Conservation (phyloP, 1,140 invertebrate genomes). For the Diabrotica virgifera region DNA sequence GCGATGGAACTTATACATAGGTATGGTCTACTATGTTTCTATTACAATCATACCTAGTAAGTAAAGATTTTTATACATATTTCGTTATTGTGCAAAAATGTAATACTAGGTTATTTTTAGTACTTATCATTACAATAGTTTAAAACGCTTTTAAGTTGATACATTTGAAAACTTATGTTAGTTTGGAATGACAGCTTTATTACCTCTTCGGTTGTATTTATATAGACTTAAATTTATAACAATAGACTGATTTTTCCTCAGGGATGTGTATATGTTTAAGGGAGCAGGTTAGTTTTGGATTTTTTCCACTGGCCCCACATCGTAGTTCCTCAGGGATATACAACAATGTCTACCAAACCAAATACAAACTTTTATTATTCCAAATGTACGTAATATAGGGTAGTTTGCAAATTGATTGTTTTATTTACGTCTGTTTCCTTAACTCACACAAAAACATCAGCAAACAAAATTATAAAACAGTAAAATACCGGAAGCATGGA, state of each 20-base stretch:
- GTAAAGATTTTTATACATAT: too few species aligned
- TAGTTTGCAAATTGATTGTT: conserved; percentile 25
- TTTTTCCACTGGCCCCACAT: conserved; percentile 15
- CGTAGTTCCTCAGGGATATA: conserved; percentile 26
- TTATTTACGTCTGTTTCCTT: conserved; percentile 12
- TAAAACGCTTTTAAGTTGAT: not conserved
- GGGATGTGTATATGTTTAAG: conserved; percentile 18
- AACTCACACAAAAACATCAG: too few species aligned
- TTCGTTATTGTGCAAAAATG: too few species aligned
- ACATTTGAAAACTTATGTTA: not conserved
- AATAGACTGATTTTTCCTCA: conserved; percentile 7
- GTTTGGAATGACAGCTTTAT: not conserved
- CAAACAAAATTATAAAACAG: too few species aligned
- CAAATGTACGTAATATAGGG: conserved; percentile 30
- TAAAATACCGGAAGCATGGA: too few species aligned
- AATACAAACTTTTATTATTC: conserved; percentile 22
- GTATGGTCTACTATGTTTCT: too few species aligned
- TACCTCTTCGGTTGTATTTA: not conserved
- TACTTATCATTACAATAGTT: not conserved
- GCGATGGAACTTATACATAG: too few species aligned
- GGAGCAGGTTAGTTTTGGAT: conserved; percentile 26
- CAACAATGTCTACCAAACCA: conserved; percentile 24
- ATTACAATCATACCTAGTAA: too few species aligned
- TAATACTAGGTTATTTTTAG: too few species aligned
- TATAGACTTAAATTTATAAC: conserved; percentile 7